These are phyloP conservation scores for Ramphastos sulfuratus DNA, from an alignment of 2,113 vertebrate genomes.

Conservation along the genomic window DNA sequence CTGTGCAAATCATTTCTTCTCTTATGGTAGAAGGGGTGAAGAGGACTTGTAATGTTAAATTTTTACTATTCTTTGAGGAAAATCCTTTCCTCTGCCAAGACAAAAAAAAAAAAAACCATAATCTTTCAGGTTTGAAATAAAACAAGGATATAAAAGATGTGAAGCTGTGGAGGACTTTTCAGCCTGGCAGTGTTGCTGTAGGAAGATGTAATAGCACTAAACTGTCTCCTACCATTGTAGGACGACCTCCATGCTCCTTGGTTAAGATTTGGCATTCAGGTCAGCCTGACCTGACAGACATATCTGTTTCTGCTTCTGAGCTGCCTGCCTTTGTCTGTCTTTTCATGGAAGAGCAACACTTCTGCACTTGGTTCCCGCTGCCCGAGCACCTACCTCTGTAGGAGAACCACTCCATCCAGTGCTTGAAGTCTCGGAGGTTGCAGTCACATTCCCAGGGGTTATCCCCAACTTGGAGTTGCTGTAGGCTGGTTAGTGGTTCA, in stretches of 20 bases:
- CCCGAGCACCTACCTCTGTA: constrained; percentile 85
- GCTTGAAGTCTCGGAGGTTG: constrained; percentile 95
- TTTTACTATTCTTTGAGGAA: background rate
- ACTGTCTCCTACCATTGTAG: background rate
- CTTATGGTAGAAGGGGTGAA: background rate
- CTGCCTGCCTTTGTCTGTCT: background rate
- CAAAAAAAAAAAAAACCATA: background rate
- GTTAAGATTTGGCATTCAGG: background rate
- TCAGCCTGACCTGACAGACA: background rate
- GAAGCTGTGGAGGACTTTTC: background rate
- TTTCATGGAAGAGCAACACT: background rate
- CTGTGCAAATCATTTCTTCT: background rate
- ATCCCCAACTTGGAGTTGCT: constrained; percentile 90
- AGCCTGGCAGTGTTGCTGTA: background rate
- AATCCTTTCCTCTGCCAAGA: background rate
- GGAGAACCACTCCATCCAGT: constrained; percentile 99
- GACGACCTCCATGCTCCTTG: background rate
- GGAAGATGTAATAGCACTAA: background rate
- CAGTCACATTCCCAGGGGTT: constrained; percentile 99
- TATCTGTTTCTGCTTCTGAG: background rate
- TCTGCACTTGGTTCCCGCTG: fast-evolving
- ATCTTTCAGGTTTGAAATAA: background rate
- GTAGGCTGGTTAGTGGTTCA: constrained; percentile 90
- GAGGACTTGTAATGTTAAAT: background rate
- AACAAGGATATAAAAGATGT: background rate